These are phyloP conservation scores for Diploptera punctata DNA, from an alignment of 2,888 invertebrate genomes.

Conservation along the genomic window DNA sequence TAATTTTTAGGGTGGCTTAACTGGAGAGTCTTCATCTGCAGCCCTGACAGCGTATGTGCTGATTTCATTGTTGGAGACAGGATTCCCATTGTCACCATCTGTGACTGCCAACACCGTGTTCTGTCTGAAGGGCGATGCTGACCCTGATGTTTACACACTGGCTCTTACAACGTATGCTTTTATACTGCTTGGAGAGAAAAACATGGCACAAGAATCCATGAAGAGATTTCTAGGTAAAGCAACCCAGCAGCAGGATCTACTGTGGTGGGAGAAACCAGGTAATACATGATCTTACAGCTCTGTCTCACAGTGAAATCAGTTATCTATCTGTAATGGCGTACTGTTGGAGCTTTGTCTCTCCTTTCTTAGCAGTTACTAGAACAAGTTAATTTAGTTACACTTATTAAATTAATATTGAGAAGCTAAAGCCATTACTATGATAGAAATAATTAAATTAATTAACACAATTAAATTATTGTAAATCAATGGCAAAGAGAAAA, in stretches of 20 bases:
- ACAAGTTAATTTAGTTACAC: too few relatives aligned
- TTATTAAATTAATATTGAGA: too few relatives aligned
- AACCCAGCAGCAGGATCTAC: constrained; percentile 54
- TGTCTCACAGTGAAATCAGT: too few relatives aligned
- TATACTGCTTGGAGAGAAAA: constrained; percentile 56
- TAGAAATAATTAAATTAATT: too few relatives aligned
- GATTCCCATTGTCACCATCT: constrained; percentile 58
- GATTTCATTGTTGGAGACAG: constrained; percentile 67
- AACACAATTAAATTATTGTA: too few relatives aligned
- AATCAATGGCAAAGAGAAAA: too few relatives aligned
- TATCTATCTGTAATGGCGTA: too few relatives aligned
- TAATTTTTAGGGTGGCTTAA: constrained; percentile 45
- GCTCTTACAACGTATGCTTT: constrained; percentile 62
- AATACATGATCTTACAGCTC: too few relatives aligned
- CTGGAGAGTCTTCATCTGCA: constrained; percentile 58
- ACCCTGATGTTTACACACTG: constrained; percentile 57
- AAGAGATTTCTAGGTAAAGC: constrained; percentile 55
- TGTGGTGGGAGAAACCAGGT: constrained; percentile 59
- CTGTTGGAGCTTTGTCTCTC: too few relatives aligned
- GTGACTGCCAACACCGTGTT: constrained; percentile 64
- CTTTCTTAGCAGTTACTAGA: too few relatives aligned
- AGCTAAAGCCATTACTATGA: too few relatives aligned
- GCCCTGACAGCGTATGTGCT: constrained; percentile 74
- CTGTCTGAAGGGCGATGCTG: constrained; percentile 59
- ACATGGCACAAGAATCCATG: constrained; percentile 55